Base-by-base conservation (phyloP, 2,113 vertebrate genomes). In the Bufo bufo region DNA sequence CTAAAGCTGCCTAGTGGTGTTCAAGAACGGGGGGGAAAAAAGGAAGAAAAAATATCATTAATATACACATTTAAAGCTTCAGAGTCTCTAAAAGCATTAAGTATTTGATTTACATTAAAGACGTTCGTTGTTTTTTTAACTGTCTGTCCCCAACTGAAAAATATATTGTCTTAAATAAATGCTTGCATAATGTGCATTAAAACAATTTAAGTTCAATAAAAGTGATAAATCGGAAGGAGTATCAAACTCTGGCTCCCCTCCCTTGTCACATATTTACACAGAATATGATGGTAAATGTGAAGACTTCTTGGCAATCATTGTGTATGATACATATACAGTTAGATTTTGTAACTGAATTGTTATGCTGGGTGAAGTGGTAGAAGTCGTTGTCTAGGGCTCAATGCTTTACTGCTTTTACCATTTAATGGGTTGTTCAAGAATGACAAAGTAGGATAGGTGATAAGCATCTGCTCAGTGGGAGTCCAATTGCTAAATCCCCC, bases 101-200 rank as follows among this genome's bases (percentile, higher is more conserved):
- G 92, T 93, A 93, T 95, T 95, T 94, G 94, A 95, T 95, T 96
- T 95, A 94, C 94, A 94, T 95, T 94, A 93, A 87, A 92, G 93
- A 94, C 95, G 93, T 94, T 95, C 95, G 93, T 95, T 95, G 94
- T 94, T 93, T 94, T 94, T 93, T 95, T 94, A 94, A 90, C 93
- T 94, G 93, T 95, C 94, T 95, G 89, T 87, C 92, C 54, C 91
- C 91, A 91, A 89, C 84, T 87, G 84, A 93, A 93, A 93, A 92
- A 91, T 89, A 66, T 92, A 95, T 93, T 92, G 7, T 74, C 92
- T 92, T 92, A 92, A 92, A 92, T 94, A 94, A 94, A 94, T 91
- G 93, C 92, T 94, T 92, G 93, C 92, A 94, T 94, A 94, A 95
- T 90, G 91, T 92, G 93, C 94, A 94, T 94, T 94, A 94, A 95